phyloP scores from a whole-genome alignment of 2,113 vertebrate species.

The Mustelus asterias region DNA sequence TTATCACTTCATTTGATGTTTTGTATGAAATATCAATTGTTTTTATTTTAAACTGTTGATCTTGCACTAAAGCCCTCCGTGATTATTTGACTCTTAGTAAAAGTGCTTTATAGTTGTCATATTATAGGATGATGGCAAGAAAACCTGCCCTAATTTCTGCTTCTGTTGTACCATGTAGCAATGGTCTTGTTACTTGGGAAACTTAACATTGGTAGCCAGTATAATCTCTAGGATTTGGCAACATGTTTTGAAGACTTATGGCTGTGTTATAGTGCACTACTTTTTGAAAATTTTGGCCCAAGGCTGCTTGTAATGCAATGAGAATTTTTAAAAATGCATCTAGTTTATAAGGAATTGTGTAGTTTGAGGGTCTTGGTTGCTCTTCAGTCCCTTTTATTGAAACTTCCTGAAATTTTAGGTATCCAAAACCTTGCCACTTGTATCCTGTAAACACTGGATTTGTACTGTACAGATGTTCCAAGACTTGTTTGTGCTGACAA shows the following conservation, averaged over 20 bases:
- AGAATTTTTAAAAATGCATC: neutral
- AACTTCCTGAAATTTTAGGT: neutral
- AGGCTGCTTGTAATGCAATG: neutral
- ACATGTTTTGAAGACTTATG: neutral
- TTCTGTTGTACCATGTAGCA: neutral
- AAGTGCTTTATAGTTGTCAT: neutral
- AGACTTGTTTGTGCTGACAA: neutral
- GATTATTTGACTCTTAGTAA: neutral
- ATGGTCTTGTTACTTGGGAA: neutral
- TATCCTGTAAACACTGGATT: neutral
- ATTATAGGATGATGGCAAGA: neutral
- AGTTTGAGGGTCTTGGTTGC: neutral
- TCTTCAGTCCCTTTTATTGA: neutral
- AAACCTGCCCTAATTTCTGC: neutral
- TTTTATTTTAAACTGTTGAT: neutral
- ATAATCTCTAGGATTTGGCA: neutral
- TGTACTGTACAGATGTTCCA: neutral
- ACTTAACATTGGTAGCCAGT: neutral
- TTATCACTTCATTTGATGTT: neutral
- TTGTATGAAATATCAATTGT: neutral
- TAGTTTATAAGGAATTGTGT: neutral
- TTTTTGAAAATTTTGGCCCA: neutral
- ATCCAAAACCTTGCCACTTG: neutral
- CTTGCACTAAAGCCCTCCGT: neutral
- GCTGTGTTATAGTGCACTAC: neutral